Evolutionary conservation across 1,140 invertebrate genomes (phyloP).

Genomic region (Drosophila sechellia): DNA sequence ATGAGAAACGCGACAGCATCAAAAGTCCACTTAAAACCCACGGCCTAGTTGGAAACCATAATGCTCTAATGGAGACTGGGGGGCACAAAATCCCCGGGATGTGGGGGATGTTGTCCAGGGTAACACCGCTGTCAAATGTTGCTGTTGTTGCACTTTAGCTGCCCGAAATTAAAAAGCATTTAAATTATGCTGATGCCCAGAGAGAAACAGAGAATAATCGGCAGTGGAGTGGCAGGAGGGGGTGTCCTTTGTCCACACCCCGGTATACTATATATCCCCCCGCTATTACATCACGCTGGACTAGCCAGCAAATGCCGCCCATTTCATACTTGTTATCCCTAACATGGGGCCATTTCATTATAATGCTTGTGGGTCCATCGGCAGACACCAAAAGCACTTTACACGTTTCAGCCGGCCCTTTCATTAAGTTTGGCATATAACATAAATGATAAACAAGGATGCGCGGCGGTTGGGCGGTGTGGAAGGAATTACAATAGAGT

Average conservation of each 20-base stretch:
- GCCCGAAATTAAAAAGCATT: slow-evolving; percentile 78
- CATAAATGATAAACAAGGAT: slow-evolving; percentile 51
- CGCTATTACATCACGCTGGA: slow-evolving; percentile 8
- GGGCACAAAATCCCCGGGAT: background rate
- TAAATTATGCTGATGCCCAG: slow-evolving; percentile 81
- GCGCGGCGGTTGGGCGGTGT: background rate
- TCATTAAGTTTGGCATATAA: slow-evolving; percentile 71
- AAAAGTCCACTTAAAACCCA: slow-evolving; percentile 68
- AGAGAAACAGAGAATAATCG: slow-evolving; percentile 30
- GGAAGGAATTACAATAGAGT: slow-evolving; percentile 27
- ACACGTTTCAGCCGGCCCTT: slow-evolving; percentile 62
- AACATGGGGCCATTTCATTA: slow-evolving; percentile 62
- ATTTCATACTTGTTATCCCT: slow-evolving; percentile 44
- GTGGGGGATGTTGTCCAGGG: slow-evolving; percentile 27
- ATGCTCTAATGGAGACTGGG: slow-evolving; percentile 33
- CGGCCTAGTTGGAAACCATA: slow-evolving; percentile 58
- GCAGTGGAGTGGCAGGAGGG: background rate
- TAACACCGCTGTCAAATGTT: slow-evolving; percentile 63
- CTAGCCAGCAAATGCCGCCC: background rate
- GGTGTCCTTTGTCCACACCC: slow-evolving; percentile 11
- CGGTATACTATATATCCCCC: background rate
- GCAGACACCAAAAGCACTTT: slow-evolving; percentile 76
- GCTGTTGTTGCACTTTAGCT: slow-evolving; percentile 75
- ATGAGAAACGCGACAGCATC: slow-evolving; percentile 79
- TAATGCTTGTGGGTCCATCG: slow-evolving; percentile 63